A percentile compares a stretch with the other conserved stretches of the same genome.
phyloP scores from a whole-genome alignment of 2,797 vertebrate genomes.

The Salarias fasciatus region DNA sequence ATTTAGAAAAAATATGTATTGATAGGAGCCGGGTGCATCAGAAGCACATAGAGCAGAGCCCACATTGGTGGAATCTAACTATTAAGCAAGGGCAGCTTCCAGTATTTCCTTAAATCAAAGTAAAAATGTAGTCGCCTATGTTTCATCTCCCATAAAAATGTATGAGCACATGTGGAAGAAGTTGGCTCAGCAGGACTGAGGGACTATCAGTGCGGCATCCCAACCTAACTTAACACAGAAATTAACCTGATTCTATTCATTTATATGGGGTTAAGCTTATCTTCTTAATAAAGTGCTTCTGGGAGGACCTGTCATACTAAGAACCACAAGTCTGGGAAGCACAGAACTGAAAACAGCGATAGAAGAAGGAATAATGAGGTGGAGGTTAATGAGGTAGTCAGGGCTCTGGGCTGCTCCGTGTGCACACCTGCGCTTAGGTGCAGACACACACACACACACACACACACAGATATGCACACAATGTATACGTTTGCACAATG shows the following conservation, averaged over 20 bases:
- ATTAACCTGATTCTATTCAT: conserved; percentile 35
- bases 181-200: conserved; percentile 20
- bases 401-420: conserved; percentile 23
- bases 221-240: conserved; percentile 33
- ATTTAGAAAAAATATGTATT: conserved; percentile 36
- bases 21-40: conserved; percentile 19
- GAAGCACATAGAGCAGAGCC: neutral
- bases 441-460: neutral
- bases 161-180: conserved; percentile 1
- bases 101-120: conserved; percentile 11
- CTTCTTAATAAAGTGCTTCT: conserved; percentile 43
- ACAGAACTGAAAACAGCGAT: conserved; percentile 26
- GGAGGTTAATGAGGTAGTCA: conserved; percentile 49
- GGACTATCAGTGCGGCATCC: conserved; percentile 28
- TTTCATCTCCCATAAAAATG: conserved; percentile 1
- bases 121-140: conserved; percentile 23
- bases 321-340: conserved; percentile 39
- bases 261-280: conserved; percentile 42
- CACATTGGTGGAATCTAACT: conserved; percentile 5
- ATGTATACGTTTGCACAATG: too few relatives aligned
- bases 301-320: conserved; percentile 38
- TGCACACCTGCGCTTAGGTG: conserved; percentile 30
- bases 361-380: conserved; percentile 52
- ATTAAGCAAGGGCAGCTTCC: conserved; percentile 8
- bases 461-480: neutral